Base-by-base conservation (phyloP, 2,113 vertebrate species). In the Lophius piscatorius region DNA sequence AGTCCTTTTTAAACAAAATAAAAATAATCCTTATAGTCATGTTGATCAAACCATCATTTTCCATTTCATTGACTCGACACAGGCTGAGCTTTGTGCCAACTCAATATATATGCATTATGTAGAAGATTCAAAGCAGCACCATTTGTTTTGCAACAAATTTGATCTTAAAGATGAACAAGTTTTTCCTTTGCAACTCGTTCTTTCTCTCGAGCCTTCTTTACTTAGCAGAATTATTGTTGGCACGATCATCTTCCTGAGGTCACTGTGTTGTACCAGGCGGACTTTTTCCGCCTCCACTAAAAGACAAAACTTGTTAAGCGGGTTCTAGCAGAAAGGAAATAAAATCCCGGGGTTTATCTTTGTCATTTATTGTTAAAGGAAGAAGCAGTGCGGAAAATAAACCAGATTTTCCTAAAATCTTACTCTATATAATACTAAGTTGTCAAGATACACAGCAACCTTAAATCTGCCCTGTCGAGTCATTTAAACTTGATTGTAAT, bases 291-390 rank as follows among this genome's bases (percentile, higher is more conserved):
- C 83, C 79, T 61, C 60, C 51, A 58, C 84, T 75, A 23, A 61
- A 78, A 81, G 63, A 46, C 65, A 59, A 44, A 92, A 92, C 91
- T 74, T 0, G 91, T 91, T 91, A 72, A 63, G 66, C 90, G 77
- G 86, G 91, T 92, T 92, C 70, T 88, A 60, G 74, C 79, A 83
- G 67, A 88, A 85, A 82, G 81, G 89, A 90, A 90, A 91, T 90
- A 63, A 87, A 90, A 90, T 89, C 81, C 82, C 20, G 28, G 50
- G 62, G 69, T 76, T 81, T 86, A 76, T 83, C 63, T 81, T 71
- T 80, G 67, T 74, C 21, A 54, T 70, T 58, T 55, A 73, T 54
- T 68, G 63, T 28, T 41, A 63, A 63, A 57, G 48, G 55, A 70
- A 66, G 29, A 74, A 61, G 38, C 46, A 39, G 41, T 41, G 66